A percentile compares a stretch with the other conserved stretches of the same genome.
These are phyloP conservation scores for Oreochromis niloticus DNA, from an alignment of 2,113 vertebrate species.

Conservation along the genomic window DNA sequence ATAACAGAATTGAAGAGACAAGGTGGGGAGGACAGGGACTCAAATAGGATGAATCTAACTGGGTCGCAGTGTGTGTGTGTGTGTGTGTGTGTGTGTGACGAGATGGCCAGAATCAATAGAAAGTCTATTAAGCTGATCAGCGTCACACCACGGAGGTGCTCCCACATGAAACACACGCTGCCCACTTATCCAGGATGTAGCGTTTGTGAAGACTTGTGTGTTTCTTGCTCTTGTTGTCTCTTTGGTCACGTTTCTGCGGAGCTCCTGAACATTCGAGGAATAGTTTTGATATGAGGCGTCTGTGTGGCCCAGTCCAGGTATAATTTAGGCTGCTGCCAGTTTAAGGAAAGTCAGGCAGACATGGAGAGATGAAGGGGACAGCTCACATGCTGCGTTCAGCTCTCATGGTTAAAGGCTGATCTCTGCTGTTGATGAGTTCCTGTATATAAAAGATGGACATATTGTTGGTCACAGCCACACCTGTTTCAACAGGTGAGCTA, in stretches of 20 bases:
- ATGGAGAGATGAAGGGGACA: neutral
- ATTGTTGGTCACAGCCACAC: neutral
- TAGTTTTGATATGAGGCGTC: neutral
- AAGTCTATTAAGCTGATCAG: conserved; percentile 31
- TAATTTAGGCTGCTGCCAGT: neutral
- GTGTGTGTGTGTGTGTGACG: neutral
- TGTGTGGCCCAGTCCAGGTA: neutral
- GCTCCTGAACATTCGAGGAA: neutral
- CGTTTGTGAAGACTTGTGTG: neutral
- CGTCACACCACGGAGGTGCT: neutral
- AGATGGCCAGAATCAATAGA: conserved; percentile 26
- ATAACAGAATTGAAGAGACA: conserved; percentile 53
- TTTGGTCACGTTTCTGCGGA: neutral
- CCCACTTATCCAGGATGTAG: neutral
- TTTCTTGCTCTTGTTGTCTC: neutral
- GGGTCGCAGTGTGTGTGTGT: conserved; percentile 52
- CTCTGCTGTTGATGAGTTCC: neutral
- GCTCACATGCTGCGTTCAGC: neutral
- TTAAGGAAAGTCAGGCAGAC: neutral
- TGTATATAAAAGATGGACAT: neutral
- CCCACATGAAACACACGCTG: neutral
- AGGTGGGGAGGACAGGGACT: conserved; percentile 51
- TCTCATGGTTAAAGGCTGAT: neutral
- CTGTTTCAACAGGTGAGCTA: neutral
- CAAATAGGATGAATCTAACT: conserved; percentile 68